phyloP scores from a whole-genome alignment of 64 coral and sea anemone genomes.

The Stichodactyla helianthus region DNA sequence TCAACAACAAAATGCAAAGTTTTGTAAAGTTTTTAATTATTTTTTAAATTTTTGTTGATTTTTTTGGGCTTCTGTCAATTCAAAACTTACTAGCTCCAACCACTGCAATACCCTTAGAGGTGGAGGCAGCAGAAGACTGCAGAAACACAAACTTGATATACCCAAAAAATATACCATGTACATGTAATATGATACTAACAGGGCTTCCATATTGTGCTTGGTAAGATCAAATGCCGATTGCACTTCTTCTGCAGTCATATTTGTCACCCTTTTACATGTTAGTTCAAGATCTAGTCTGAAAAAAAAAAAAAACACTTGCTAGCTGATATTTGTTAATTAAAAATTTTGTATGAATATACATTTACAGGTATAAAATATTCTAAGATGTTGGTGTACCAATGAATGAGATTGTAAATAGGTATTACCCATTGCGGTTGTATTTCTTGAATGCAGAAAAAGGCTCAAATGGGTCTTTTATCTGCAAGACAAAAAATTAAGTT shows the following conservation, averaged over 20 bases:
- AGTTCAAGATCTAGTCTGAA: conserved; percentile 49
- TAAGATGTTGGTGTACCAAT: neutral
- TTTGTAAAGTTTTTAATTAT: too few species aligned
- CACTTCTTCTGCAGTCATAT: conserved; percentile 41
- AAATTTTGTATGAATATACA: neutral
- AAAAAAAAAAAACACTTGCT: neutral
- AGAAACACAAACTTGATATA: too few species aligned
- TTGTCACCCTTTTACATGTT: conserved; percentile 41
- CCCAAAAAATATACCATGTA: too few species aligned
- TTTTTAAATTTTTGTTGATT: too few species aligned
- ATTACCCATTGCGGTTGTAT: conserved; percentile 45
- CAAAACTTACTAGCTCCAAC: too few species aligned
- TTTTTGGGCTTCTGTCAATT: too few species aligned
- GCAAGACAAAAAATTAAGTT: neutral
- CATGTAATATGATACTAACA: conserved; percentile 34
- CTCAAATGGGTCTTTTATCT: conserved; percentile 43
- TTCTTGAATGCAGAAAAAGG: conserved; percentile 49
- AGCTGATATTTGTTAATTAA: neutral
- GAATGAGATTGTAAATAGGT: too few species aligned
- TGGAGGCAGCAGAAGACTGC: too few species aligned
- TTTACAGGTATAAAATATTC: neutral
- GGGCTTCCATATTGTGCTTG: conserved; percentile 60
- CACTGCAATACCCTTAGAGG: too few species aligned
- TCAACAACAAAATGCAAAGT: too few species aligned
- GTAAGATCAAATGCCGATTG: conserved; percentile 69